Base-by-base conservation (phyloP, 2,888 invertebrate genomes). In the Calameuta pallipes region DNA sequence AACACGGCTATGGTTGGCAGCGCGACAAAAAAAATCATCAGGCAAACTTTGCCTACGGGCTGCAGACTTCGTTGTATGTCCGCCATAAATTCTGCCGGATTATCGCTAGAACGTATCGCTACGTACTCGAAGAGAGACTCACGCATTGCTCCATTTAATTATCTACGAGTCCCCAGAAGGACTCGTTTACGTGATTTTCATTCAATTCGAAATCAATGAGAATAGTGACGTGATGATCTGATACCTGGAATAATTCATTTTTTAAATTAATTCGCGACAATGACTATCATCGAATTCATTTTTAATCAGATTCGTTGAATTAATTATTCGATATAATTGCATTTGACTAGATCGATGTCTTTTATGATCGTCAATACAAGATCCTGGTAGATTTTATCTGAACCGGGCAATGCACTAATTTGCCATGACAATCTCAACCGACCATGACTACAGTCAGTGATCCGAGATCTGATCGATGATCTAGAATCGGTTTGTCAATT, bases 401-500 rank as follows among this genome's bases (percentile, higher is more conserved):
- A 23, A 56, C 23, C 23, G 56, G 56, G 23, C 6, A 56, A 56
- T 56, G 56, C 56, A 56, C 56, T 31, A 33, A 71, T 33, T 71
- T 71, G 30, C 33, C 71, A 71, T 30, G 33, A 71, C 71, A 9
- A 30, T 71, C 71, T 71, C 71, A 30, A 30, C 9, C 30, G 30
- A 71, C 71, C 71, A 11, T 71, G 71, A 71, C 71, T 71, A 15
- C 33, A 71, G 71, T 23, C 71, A 33, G 23, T 30, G 71, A 71
- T 71, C 71, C 71, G 6, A 41, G 41, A 41, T 41, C 41, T 23
- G 56, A 56, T 56, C 56, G 56, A 56, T 15, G 56, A 56, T 23
- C 56, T 15, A 23, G 23, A 56, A 56, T 56, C 56, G 9, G 2
- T 56, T 56, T 23, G 9, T 56, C 56, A 2, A 56, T 56, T 56